These are phyloP conservation scores for Otus sunia DNA, from an alignment of 2,113 vertebrate species.

Conservation along the genomic window DNA sequence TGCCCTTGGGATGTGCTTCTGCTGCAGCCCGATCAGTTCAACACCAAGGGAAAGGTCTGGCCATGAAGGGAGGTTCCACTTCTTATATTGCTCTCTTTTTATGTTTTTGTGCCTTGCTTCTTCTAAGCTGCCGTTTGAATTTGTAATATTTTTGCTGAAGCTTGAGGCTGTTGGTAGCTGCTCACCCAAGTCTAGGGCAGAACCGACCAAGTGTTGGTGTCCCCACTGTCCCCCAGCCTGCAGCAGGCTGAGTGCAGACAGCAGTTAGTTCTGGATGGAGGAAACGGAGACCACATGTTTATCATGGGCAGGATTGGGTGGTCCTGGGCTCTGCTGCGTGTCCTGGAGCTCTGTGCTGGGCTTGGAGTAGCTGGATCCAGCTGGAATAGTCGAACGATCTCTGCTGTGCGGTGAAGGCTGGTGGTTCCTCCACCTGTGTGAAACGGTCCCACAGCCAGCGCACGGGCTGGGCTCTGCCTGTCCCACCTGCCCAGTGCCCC, in stretches of 20 bases:
- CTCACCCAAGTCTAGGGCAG: neutral
- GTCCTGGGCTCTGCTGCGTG: neutral
- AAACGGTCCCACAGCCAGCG: neutral
- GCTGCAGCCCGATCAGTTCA: rapidly evolving
- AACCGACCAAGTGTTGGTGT: neutral
- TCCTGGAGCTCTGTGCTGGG: neutral
- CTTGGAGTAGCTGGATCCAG: neutral
- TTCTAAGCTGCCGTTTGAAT: neutral
- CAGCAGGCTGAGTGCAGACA: neutral
- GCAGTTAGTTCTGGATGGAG: neutral
- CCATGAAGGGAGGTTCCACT: neutral
- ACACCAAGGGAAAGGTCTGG: neutral
- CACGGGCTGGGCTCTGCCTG: neutral
- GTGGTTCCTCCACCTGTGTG: neutral
- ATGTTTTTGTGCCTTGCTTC: neutral
- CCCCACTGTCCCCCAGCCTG: neutral
- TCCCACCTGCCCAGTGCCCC: neutral
- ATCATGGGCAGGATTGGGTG: rapidly evolving
- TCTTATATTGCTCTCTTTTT: neutral
- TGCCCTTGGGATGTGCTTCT: neutral
- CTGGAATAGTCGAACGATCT: too few relatives aligned
- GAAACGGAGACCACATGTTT: neutral
- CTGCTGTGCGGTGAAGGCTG: neutral
- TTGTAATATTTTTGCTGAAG: neutral
- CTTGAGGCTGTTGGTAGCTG: neutral